Base-by-base conservation (phyloP, 1,140 invertebrate genomes). In the Ceratina japonica region DNA sequence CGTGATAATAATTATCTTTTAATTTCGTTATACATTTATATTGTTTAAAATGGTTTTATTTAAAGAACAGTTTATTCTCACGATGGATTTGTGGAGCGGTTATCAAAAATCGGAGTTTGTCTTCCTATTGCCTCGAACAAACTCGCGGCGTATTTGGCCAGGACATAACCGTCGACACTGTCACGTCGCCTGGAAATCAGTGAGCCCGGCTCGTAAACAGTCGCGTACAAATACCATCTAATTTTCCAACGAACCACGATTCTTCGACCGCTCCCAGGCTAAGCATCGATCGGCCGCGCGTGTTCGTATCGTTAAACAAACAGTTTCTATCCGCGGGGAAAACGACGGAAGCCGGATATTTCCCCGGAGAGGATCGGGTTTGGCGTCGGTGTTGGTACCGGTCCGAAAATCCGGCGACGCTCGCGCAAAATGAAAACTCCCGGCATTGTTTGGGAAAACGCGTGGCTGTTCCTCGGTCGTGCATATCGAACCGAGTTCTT, bases 291-390 rank as follows among this genome's bases (percentile, higher is more conserved):
- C 24, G 27, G 16, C 31, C 62, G 16, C 5, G 15, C n/a, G 44
- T 18, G 61, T 24, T 24, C 8, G 18, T 56, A 62, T 73, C 18
- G 70, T 73, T 79, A 59, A 79, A 69, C 69, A 79, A 81, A 73
- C 56, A 78, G 72, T 31, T 72, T 54, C 62, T 37, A 52, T 58
- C 20, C 63, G 16, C 31, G 12, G 54, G 12, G 15, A 65, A 12
- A 52, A 51, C 18, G 37, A 37, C 24, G 15, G 24, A 24, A 56
- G 8, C 15, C 2, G 63, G 24, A 51, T 66, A 81, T 81, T 81
- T 81, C 69, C 75, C 80, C 0, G 4, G 63, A 56, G 68, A 31
- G 27, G 69, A 49, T 77, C 16, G 75, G 27, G 27, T 31, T 31
- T 31, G 27, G 27, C 27, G 27, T 31, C 27, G 27, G 27, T 31